Percentiles rank a stretch among this genome's conserved stretches.
These are phyloP conservation scores for Anaspis maculata DNA, from an alignment of 2,888 invertebrate species.

Conservation along the genomic window DNA sequence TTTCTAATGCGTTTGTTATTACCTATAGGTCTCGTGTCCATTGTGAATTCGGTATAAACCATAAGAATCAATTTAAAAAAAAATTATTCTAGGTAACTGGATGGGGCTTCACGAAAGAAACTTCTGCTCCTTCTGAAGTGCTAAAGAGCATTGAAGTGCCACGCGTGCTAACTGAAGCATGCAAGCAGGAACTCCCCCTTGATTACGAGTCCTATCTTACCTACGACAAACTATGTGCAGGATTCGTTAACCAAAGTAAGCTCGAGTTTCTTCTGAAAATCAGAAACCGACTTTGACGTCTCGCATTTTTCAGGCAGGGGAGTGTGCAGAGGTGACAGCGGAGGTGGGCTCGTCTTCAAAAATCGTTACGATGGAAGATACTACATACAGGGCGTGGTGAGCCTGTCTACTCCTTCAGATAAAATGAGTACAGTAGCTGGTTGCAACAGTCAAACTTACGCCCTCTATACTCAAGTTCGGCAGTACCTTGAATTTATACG, in stretches of 20 bases:
- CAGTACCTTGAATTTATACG: slow-evolving; percentile 4
- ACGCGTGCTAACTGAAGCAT: slow-evolving; percentile 3
- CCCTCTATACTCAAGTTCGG: slow-evolving; percentile 10
- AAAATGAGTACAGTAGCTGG: slow-evolving; percentile 7
- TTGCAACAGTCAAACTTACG: slow-evolving; percentile 12
- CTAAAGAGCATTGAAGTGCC: slow-evolving; percentile 20
- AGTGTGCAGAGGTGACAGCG: slow-evolving; percentile 16
- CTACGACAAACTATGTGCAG: slow-evolving; percentile 20
- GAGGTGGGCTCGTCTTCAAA: slow-evolving; percentile 12
- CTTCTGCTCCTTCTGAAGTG: slow-evolving; percentile 21
- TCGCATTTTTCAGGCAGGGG: too few species aligned
- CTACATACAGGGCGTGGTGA: slow-evolving; percentile 14
- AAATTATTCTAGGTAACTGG: slow-evolving; percentile 30
- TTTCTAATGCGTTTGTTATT: too few species aligned
- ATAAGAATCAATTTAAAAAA: too few species aligned
- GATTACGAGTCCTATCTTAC: slow-evolving; percentile 12
- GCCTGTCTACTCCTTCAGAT: slow-evolving; percentile 9
- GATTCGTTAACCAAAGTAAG: slow-evolving; percentile 9
- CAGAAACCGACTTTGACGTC: too few species aligned
- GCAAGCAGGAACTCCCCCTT: slow-evolving; percentile 12
- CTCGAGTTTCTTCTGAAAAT: too few species aligned
- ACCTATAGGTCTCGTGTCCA: too few species aligned
- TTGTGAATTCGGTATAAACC: too few species aligned
- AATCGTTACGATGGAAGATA: slow-evolving; percentile 3
- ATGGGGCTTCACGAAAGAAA: slow-evolving; percentile 30